A percentile compares a stretch with the other conserved stretches of the same genome.
phyloP scores from a whole-genome alignment of 2,797 vertebrate genomes.

The Pipistrellus pygmaeus region DNA sequence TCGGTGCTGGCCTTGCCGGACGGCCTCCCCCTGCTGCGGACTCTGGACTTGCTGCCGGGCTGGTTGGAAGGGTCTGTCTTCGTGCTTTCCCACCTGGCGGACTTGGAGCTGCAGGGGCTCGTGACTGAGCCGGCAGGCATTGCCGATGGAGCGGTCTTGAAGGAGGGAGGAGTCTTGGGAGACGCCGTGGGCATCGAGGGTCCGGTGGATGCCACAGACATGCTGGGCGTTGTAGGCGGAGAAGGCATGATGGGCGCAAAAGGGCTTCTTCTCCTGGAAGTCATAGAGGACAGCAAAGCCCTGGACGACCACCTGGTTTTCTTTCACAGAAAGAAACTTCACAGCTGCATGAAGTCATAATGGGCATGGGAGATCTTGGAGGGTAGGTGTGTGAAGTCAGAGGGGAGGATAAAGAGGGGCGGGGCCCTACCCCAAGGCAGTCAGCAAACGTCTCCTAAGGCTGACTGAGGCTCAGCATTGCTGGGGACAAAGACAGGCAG shows the following conservation, averaged over 20 bases:
- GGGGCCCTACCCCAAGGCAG: background rate
- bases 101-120: slow-evolving; percentile 64
- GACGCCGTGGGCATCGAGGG: background rate
- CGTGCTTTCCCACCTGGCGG: background rate
- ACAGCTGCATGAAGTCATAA: slow-evolving; percentile 71
- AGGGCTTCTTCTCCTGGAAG: slow-evolving; percentile 59
- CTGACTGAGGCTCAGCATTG: background rate
- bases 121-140: background rate
- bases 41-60: slow-evolving; percentile 26
- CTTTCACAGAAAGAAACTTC: slow-evolving; percentile 20
- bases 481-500: background rate
- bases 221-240: slow-evolving; percentile 61
- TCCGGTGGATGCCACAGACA: background rate
- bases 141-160: slow-evolving; percentile 12
- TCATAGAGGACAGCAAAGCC: slow-evolving; percentile 37
- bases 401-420: background rate
- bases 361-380: slow-evolving; percentile 49
- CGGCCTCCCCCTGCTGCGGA: background rate
- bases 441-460: background rate
- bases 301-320: background rate
- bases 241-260: slow-evolving; percentile 64
- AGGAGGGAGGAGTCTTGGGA: background rate
- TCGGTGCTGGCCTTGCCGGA: slow-evolving; percentile 50
- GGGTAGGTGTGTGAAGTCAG: slow-evolving; percentile 38
- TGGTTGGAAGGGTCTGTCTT: slow-evolving; percentile 30